Evolutionary conservation across 2,888 invertebrate genomes (phyloP), one percentile per base, ranked within the genome.

Genomic region (Epiblema foenella): DNA sequence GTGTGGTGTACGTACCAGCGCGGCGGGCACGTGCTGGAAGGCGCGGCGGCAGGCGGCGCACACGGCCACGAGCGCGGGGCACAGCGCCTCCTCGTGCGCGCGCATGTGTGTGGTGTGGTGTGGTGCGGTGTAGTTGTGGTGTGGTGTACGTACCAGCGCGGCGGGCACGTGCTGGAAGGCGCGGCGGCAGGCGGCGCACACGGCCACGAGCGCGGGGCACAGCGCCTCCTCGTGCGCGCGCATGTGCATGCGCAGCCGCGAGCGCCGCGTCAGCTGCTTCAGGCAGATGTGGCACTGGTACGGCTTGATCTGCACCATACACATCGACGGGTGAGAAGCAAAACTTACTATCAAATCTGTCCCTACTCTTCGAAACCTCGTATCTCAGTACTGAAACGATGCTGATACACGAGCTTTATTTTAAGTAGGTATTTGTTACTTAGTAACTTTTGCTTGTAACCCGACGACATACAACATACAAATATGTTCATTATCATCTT

Each of bases 271-370:
- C 70, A 94, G 78, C 66, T 93, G 93, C 81, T 94, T 94, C 74
- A 93, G 81, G 76, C 94, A 94, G 58, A 94, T 91, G 84, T 94
- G 94, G 77, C 94, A 94, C 78, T 94, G 94, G 84, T 91, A 94
- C 12, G 94, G 94, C 73, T 94, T 94, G 66, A 92, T 93, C 91
- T 94, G 17, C 49, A 24, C n/a, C 42, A 56, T 17, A 7, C 8
- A 15, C 12, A 42, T 5, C 15, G 1, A 24, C n/a, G n/a, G n/a
- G n/a, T n/a, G n/a, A n/a, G n/a, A n/a, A n/a, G n/a, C n/a, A n/a
- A n/a, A n/a, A n/a, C n/a, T n/a, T n/a, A n/a, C n/a, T n/a, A n/a
- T n/a, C n/a, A n/a, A n/a, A n/a, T n/a, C n/a, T n/a, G n/a, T n/a
- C n/a, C n/a, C n/a, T n/a, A n/a, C n/a, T n/a, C n/a, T n/a, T n/a